Percentiles rank a stretch among this genome's conserved stretches.
Conservation (phyloP, 2,888 invertebrate genomes). For the Cecidostiba fungosa region DNA sequence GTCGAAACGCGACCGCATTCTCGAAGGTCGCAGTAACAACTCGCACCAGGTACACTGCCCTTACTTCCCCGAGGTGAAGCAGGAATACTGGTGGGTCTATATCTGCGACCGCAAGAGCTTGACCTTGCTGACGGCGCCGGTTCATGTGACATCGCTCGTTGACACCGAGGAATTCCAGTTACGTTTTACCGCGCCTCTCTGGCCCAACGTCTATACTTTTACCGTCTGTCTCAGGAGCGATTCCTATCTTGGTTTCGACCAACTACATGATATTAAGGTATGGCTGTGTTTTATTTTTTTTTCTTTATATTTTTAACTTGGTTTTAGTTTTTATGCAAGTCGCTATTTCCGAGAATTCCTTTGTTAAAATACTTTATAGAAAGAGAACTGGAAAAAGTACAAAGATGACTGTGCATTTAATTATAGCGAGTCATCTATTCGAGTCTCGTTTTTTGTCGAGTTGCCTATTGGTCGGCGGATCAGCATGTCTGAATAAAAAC, state of each 20-base stretch:
- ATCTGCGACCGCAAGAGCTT: constrained; percentile 97
- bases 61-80: constrained; percentile 95
- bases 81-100: constrained; percentile 99
- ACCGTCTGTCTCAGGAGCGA: constrained; percentile 94
- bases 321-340: neutral
- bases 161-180: constrained; percentile 95
- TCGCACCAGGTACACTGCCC: constrained; percentile 99
- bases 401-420: neutral
- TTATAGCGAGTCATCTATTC: neutral
- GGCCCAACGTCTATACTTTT: constrained; percentile 95
- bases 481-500: neutral
- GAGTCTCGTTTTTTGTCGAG: neutral
- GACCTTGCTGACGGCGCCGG: constrained; percentile 94
- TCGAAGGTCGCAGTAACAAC: constrained; percentile 96
- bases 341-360: neutral
- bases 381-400: neutral
- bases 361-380: neutral
- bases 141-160: constrained; percentile 95
- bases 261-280: constrained; percentile 94
- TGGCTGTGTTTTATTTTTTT: constrained; percentile 48
- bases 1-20: constrained; percentile 90
- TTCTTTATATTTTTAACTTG: neutral
- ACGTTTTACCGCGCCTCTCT: constrained; percentile 95
- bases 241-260: constrained; percentile 98
- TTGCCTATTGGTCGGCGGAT: neutral